Percentiles rank a stretch among this genome's conserved stretches.
Conservation (phyloP, 2,113 vertebrate species). For the Ctenodactylus gundi region DNA sequence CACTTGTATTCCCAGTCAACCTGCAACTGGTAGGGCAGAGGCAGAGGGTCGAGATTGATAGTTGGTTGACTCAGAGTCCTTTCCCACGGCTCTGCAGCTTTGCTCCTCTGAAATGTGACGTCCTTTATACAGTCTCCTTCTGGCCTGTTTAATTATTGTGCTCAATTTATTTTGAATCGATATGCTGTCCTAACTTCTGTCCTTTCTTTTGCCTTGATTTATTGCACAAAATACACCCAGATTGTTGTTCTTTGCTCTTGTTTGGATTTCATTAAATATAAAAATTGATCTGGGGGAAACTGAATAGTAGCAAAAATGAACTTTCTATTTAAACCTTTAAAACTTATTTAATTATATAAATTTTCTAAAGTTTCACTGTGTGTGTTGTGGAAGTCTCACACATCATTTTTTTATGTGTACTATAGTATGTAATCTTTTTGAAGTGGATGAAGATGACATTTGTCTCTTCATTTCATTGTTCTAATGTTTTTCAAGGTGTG, state of each 20-base stretch:
- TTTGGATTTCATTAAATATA: neutral
- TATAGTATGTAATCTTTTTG: neutral
- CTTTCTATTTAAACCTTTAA: neutral
- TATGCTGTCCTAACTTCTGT: neutral
- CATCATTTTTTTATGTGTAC: neutral
- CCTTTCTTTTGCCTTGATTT: neutral
- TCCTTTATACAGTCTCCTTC: neutral
- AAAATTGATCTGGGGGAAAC: neutral
- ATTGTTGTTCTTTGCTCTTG: neutral
- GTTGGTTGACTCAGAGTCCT: neutral
- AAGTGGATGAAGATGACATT: neutral
- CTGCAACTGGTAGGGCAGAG: neutral
- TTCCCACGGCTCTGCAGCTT: neutral
- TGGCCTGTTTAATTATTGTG: neutral
- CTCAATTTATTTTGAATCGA: neutral
- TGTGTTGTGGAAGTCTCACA: neutral
- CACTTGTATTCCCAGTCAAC: neutral
- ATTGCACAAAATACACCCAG: neutral
- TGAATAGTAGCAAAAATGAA: neutral
- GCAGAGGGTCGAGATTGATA: neutral
- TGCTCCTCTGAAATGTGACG: neutral
- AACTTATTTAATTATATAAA: neutral
- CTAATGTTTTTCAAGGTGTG: neutral
- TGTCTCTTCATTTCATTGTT: neutral
- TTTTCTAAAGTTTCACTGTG: neutral